A percentile compares a stretch with the other conserved stretches of the same genome.
Evolutionary conservation across 2,888 invertebrate genomes (phyloP).

Genomic region (Seira musarum): DNA sequence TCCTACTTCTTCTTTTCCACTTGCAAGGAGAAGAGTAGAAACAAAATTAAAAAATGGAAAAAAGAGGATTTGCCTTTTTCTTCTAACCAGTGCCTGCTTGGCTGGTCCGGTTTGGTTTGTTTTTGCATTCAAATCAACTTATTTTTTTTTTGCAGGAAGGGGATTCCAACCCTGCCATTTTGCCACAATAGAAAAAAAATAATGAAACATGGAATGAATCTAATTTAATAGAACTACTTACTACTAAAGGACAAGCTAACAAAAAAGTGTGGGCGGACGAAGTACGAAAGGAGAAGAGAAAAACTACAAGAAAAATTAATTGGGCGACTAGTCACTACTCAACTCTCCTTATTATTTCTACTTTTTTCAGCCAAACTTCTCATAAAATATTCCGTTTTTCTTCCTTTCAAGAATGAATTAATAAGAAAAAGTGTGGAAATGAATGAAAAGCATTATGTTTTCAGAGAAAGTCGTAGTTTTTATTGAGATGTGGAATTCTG

Average conservation of each 20-base stretch:
- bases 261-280: background rate
- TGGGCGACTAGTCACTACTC: constrained; percentile 30
- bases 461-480: no score
- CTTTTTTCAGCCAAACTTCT: background rate
- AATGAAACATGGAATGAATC: constrained; percentile 8
- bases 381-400: background rate
- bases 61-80: background rate
- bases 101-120: background rate
- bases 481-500: no score
- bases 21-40: background rate
- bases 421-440: background rate
- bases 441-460: background rate
- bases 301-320: constrained; percentile 46
- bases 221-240: background rate
- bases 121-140: constrained; percentile 3
- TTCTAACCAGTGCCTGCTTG: background rate
- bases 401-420: background rate
- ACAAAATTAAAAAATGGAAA: constrained; percentile 6
- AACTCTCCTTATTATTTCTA: background rate
- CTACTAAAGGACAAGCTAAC: background rate
- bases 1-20: background rate
- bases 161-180: background rate
- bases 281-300: background rate
- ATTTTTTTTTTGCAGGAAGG: background rate
- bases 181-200: background rate